Evolutionary conservation across 2,888 invertebrate genomes (phyloP).

Genomic region (Himalopsyche kuldschensis): DNA sequence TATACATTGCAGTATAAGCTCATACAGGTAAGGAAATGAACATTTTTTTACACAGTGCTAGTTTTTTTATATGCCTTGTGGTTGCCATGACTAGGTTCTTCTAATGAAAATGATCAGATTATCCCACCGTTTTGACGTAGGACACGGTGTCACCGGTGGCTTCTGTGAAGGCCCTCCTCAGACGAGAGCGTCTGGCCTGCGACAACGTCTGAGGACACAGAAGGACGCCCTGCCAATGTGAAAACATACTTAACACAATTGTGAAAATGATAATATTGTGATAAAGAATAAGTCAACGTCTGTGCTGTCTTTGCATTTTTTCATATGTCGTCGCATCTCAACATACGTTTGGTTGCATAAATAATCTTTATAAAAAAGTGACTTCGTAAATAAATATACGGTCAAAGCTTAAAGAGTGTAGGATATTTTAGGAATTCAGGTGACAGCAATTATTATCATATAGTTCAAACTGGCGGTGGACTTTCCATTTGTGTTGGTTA

Average conservation of each 20-base stretch:
- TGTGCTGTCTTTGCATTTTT: too few relatives aligned
- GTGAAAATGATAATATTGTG: neutral
- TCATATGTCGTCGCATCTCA: too few relatives aligned
- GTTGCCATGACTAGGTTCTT: neutral
- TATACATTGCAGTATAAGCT: neutral
- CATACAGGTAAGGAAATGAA: neutral
- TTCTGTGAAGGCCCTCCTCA: slow-evolving; percentile 87
- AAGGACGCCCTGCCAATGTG: slow-evolving; percentile 72
- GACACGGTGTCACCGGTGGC: slow-evolving; percentile 84
- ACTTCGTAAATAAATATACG: too few relatives aligned
- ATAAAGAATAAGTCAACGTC: too few relatives aligned
- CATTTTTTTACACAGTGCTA: neutral
- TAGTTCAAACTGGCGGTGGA: too few relatives aligned
- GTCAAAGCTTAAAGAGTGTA: too few relatives aligned
- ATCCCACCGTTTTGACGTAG: slow-evolving; percentile 85
- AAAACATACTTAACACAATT: slow-evolving; percentile 29
- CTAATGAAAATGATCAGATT: neutral
- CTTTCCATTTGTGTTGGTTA: too few relatives aligned
- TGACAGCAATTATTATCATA: too few relatives aligned
- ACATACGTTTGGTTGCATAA: too few relatives aligned
- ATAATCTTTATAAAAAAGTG: too few relatives aligned
- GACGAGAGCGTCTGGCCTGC: slow-evolving; percentile 81
- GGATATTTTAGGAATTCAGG: too few relatives aligned
- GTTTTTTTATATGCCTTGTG: neutral
- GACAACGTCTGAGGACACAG: slow-evolving; percentile 89